These are phyloP conservation scores for Rotaria macrura DNA, from an alignment of 2,888 invertebrate genomes.

Conservation along the genomic window DNA sequence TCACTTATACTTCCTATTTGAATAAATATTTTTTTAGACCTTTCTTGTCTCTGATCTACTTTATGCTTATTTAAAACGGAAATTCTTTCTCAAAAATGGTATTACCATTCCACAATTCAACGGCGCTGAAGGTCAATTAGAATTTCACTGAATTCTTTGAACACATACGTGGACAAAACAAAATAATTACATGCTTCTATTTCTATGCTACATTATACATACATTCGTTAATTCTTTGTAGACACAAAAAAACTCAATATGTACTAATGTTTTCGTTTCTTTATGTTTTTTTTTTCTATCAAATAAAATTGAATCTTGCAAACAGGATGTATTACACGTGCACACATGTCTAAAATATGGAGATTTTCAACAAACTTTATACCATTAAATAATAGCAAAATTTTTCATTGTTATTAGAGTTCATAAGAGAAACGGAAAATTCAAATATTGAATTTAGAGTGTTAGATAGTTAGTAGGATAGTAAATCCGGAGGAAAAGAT, in stretches of 20 bases:
- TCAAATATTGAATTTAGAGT: no score
- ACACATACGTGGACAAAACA: background rate
- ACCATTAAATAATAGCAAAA: no score
- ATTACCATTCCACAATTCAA: slow-evolving; percentile 16
- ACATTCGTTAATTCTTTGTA: background rate
- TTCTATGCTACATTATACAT: background rate
- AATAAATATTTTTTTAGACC: slow-evolving; percentile 15
- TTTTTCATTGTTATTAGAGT: no score
- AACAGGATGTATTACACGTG: no score
- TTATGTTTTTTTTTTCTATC: background rate
- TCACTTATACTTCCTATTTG: no score
- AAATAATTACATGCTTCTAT: background rate
- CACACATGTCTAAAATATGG: no score
- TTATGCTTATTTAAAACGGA: slow-evolving; percentile 29
- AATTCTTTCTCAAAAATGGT: slow-evolving; percentile 27
- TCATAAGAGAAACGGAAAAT: no score
- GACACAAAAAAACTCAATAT: background rate
- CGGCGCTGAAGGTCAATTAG: background rate
- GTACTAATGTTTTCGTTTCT: background rate
- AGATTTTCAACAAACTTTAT: no score
- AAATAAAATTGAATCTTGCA: no score
- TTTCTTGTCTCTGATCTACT: slow-evolving; percentile 27
- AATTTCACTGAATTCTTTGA: slow-evolving; percentile 17
- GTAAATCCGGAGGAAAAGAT: no score
- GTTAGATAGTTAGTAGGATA: no score